Evolutionary conservation across 2,113 vertebrate genomes (phyloP).

Genomic region (Cricetomys ansorgei): DNA sequence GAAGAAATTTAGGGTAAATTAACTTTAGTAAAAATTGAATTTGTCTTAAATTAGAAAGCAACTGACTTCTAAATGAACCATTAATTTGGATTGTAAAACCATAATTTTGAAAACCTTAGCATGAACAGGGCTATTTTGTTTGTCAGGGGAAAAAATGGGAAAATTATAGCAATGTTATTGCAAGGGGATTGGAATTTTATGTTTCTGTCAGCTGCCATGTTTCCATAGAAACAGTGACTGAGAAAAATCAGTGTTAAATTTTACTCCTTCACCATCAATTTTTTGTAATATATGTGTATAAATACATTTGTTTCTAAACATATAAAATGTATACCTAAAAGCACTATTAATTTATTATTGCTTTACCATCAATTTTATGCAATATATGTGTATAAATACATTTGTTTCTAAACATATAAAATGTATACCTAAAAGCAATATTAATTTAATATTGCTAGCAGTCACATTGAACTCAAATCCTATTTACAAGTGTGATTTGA

Average conservation of each 20-base stretch:
- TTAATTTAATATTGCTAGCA: background rate
- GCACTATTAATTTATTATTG: background rate
- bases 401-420: background rate
- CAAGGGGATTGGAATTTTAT: slow-evolving; percentile 36
- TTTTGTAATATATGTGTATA: background rate
- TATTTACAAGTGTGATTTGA: background rate
- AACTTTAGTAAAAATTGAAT: slow-evolving; percentile 26
- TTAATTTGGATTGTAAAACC: slow-evolving; percentile 17
- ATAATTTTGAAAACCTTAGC: slow-evolving; percentile 34
- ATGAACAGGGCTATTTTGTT: background rate
- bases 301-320: background rate
- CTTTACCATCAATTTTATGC: background rate
- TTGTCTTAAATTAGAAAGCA: slow-evolving; percentile 36
- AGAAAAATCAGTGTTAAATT: slow-evolving; percentile 33
- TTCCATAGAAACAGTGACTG: slow-evolving; percentile 62
- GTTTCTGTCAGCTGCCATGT: slow-evolving; percentile 37
- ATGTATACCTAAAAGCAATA: background rate
- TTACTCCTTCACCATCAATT: background rate
- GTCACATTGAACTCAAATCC: background rate
- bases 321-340: background rate
- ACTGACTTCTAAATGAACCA: slow-evolving; percentile 18
- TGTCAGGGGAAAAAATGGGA: background rate
- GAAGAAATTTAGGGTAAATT: slow-evolving; percentile 51
- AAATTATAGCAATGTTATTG: slow-evolving; percentile 31
- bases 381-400: background rate